Evolutionary conservation across 2,888 invertebrate genomes (phyloP), one percentile per base, ranked within the genome.

Genomic region (Lycocerus yunnanus): DNA sequence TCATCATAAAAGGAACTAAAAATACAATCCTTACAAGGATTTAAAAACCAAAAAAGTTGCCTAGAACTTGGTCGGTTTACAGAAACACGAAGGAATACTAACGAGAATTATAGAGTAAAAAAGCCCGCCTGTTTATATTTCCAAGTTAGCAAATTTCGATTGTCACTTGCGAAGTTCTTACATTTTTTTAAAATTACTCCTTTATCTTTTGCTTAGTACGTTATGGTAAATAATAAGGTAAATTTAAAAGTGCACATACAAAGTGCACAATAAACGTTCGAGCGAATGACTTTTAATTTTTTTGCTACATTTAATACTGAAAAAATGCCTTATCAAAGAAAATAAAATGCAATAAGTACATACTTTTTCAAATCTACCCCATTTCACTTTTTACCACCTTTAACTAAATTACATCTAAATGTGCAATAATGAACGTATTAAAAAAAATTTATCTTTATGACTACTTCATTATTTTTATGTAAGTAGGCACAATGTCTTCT

Each of bases 221-320:
- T 43, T 43, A 43, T n/a, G n/a, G 43, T 43, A n/a, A 43, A 43
- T 43, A 43, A 43, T n/a, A 43, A 43, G 43, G 43, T 43, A 43
- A 43, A 43, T 43, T 43, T 43, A 43, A 43, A 43, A 43, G 43
- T 43, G 43, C 43, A 43, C 43, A 43, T 43, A 43, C 43, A 43
- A 43, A 43, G 43, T 63, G 61, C 20, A 15, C 16, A 60, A 18
- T 63, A 63, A 63, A 18, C 18, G 43, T 43, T 43, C 43, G 6
- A 61, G 5, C 15, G 6, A 69, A 68, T 21, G 65, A 60, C 65
- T 76, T 72, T 76, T 79, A 79, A 81, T 79, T 78, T 80, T 73
- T 74, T 74, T 78, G 81, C 82, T 79, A 83, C 85, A 84, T 84
- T 78, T 84, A 84, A 84, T 82, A 83, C 78, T 75, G 80, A 84